Evolutionary conservation across 2,113 vertebrate genomes (phyloP).

Genomic region (Condylura cristata): DNA sequence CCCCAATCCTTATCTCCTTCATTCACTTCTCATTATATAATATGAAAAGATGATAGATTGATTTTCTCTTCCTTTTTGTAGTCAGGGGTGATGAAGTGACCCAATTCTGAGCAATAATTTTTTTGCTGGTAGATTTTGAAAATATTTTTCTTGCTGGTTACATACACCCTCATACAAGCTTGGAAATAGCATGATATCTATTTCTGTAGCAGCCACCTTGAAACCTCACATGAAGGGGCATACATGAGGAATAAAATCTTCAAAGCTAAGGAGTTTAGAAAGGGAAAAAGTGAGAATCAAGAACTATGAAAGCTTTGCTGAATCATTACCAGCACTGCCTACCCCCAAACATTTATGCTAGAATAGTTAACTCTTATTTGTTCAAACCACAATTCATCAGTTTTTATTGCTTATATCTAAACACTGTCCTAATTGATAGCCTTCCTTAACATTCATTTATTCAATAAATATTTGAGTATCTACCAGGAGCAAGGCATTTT

Average conservation of each 20-base stretch:
- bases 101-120: background rate
- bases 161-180: background rate
- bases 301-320: background rate
- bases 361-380: background rate
- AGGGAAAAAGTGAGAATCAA: background rate
- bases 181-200: background rate
- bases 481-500: background rate
- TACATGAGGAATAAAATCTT: background rate
- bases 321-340: background rate
- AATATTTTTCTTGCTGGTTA: background rate
- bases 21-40: background rate
- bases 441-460: conserved; percentile 41
- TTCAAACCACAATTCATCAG: background rate
- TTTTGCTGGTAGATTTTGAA: conserved; percentile 1
- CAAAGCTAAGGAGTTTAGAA: background rate
- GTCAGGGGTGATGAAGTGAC: background rate
- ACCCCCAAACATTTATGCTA: background rate
- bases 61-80: background rate
- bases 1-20: background rate
- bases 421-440: background rate
- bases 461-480: conserved; percentile 43
- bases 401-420: conserved; percentile 34
- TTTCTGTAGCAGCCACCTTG: background rate
- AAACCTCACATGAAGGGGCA: background rate
- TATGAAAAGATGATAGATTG: background rate